These are phyloP conservation scores for Magallana gigas DNA, from an alignment of 1,140 invertebrate species.

Conservation along the genomic window DNA sequence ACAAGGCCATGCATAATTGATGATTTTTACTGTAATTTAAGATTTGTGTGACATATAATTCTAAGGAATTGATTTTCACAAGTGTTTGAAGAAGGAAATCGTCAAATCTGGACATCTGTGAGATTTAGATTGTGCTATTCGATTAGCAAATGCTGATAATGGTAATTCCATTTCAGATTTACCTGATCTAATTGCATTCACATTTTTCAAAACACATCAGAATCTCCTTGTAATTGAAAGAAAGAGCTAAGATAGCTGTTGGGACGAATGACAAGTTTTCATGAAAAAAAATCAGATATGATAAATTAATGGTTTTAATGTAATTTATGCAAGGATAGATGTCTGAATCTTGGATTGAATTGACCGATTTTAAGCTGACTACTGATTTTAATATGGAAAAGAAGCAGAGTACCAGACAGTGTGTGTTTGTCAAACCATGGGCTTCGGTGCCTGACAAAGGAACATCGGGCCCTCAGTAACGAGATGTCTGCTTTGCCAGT, in stretches of 20 bases:
- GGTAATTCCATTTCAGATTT: neutral
- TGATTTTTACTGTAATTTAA: constrained; percentile 20
- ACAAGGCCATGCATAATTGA: constrained; percentile 11
- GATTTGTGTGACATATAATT: neutral
- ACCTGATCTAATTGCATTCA: neutral
- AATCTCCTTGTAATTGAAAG: no score
- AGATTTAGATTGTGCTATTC: neutral
- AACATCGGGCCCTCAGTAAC: neutral
- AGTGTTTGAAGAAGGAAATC: neutral
- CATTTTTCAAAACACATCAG: no score
- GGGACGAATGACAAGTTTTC: no score
- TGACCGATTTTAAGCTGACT: no score
- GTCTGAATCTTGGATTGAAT: no score
- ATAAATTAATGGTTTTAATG: no score
- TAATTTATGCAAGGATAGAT: no score
- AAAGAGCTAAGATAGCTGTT: no score
- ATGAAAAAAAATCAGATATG: no score
- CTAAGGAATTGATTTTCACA: constrained; percentile 9
- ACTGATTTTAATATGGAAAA: no score
- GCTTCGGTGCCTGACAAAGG: constrained; percentile 14
- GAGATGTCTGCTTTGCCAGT: constrained; percentile 25
- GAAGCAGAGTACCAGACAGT: no score
- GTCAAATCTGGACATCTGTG: neutral
- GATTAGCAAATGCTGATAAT: neutral
- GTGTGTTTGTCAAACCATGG: no score